A percentile compares a stretch with the other conserved stretches of the same genome.
phyloP scores from a whole-genome alignment of 2,888 invertebrate genomes.

The Abscondita cerata region DNA sequence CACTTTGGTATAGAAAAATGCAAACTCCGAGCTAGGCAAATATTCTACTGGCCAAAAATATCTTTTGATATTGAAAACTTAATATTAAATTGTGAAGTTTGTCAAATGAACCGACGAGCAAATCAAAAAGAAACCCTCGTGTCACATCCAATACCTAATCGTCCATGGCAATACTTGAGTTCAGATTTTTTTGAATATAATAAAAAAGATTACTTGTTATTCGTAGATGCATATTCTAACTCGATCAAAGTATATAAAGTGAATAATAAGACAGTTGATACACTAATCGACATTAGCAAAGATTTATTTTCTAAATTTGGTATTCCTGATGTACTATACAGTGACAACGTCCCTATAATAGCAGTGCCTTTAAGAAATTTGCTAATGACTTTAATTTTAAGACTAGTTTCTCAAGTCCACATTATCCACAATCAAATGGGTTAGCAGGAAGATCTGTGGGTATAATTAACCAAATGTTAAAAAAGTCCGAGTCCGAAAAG shows the following conservation, averaged over 20 bases:
- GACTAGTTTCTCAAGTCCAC: too few relatives aligned
- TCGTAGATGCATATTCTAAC: background rate
- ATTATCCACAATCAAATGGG: too few relatives aligned
- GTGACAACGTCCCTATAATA: too few relatives aligned
- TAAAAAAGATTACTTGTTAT: background rate
- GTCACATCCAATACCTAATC: background rate
- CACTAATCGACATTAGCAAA: background rate
- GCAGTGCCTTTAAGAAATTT: too few relatives aligned
- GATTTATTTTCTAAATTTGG: background rate
- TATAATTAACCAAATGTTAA: too few relatives aligned
- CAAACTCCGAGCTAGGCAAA: slow-evolving; percentile 22
- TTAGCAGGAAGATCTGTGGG: too few relatives aligned
- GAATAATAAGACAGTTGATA: background rate
- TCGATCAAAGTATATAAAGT: background rate
- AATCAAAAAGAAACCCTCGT: background rate
- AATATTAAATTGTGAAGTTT: slow-evolving; percentile 21
- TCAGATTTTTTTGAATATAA: background rate
- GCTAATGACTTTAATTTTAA: too few relatives aligned
- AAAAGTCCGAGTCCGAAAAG: too few relatives aligned
- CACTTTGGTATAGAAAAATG: slow-evolving; percentile 27
- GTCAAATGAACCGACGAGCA: background rate
- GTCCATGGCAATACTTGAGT: background rate
- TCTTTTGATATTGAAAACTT: slow-evolving; percentile 18
- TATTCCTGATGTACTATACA: background rate
- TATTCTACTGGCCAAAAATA: slow-evolving; percentile 32